Conservation (phyloP, 2,888 invertebrate species). For the Andrena chrysosceles region DNA sequence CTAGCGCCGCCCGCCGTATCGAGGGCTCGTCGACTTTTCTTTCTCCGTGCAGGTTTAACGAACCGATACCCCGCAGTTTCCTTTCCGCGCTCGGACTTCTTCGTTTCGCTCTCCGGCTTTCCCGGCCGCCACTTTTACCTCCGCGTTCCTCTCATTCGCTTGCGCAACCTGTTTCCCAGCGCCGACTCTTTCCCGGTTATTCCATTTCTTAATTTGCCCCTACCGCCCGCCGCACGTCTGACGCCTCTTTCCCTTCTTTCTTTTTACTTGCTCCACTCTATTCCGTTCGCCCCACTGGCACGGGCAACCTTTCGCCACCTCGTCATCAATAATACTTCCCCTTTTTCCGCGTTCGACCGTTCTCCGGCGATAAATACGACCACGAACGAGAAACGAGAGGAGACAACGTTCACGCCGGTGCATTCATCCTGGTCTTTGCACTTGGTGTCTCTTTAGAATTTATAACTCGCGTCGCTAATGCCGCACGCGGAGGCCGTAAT, state of each 20-base stretch:
- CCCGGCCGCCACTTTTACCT: slow-evolving; percentile 25
- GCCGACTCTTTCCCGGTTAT: slow-evolving; percentile 48
- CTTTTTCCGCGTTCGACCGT: not conserved
- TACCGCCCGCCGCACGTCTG: slow-evolving; percentile 12
- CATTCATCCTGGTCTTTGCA: not conserved
- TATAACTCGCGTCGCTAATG: slow-evolving; percentile 11
- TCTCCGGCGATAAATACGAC: slow-evolving; percentile 18
- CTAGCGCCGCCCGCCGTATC: slow-evolving; percentile 50
- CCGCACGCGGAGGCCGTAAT: not conserved
- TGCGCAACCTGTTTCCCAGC: slow-evolving; percentile 33
- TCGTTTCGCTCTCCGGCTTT: slow-evolving; percentile 28
- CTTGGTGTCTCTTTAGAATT: not conserved
- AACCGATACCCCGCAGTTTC: slow-evolving; percentile 75
- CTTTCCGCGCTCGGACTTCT: slow-evolving; percentile 58
- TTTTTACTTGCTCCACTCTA: not conserved
- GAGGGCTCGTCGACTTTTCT: slow-evolving; percentile 66
- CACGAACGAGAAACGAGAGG: not conserved
- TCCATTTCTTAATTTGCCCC: slow-evolving; percentile 68
- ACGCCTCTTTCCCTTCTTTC: slow-evolving; percentile 19
- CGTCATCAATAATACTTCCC: not conserved
- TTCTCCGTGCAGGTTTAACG: slow-evolving; percentile 74
- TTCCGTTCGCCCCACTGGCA: not conserved
- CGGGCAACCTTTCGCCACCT: slow-evolving; percentile 12
- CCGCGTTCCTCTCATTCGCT: slow-evolving; percentile 52
- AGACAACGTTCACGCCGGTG: not conserved